phyloP scores from a whole-genome alignment of 1,140 invertebrate species.

The Musca vetustissima region DNA sequence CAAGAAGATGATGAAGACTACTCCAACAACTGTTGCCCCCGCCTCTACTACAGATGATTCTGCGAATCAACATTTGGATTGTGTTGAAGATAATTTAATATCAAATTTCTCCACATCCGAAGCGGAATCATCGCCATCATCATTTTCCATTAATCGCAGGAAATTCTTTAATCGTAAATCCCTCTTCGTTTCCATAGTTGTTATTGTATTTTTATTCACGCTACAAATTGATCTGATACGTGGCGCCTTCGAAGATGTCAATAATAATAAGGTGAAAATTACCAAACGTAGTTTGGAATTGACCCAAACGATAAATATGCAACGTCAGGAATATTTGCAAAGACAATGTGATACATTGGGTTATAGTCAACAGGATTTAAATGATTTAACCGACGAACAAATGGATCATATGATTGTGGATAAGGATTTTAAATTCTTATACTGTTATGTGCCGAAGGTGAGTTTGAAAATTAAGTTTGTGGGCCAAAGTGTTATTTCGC shows the following conservation, averaged over 20 bases:
- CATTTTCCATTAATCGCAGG: background rate
- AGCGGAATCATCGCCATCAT: background rate
- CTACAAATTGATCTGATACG: conserved; percentile 27
- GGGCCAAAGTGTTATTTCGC: too few relatives aligned
- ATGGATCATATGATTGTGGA: conserved; percentile 79
- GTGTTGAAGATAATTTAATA: too few relatives aligned
- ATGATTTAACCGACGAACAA: conserved; percentile 59
- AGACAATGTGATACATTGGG: conserved; percentile 64
- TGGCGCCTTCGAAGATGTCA: conserved; percentile 48
- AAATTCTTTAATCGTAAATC: conserved; percentile 22
- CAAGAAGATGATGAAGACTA: conserved; percentile 25
- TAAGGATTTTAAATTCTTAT: conserved; percentile 77
- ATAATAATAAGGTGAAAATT: conserved; percentile 53
- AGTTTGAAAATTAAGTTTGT: conserved; percentile 37
- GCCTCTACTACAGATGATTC: background rate
- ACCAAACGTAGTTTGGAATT: conserved; percentile 60
- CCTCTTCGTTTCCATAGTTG: conserved; percentile 15
- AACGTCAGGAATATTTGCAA: conserved; percentile 69
- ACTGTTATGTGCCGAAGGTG: conserved; percentile 93
- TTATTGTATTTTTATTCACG: conserved; percentile 12
- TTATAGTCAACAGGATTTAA: conserved; percentile 44
- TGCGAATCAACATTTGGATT: background rate
- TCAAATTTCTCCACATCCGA: too few relatives aligned
- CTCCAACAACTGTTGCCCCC: background rate
- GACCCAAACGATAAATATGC: conserved; percentile 63